These are phyloP conservation scores for Ctenochaetus hawaiiensis DNA, from an alignment of 2,797 vertebrate species.

Conservation along the genomic window DNA sequence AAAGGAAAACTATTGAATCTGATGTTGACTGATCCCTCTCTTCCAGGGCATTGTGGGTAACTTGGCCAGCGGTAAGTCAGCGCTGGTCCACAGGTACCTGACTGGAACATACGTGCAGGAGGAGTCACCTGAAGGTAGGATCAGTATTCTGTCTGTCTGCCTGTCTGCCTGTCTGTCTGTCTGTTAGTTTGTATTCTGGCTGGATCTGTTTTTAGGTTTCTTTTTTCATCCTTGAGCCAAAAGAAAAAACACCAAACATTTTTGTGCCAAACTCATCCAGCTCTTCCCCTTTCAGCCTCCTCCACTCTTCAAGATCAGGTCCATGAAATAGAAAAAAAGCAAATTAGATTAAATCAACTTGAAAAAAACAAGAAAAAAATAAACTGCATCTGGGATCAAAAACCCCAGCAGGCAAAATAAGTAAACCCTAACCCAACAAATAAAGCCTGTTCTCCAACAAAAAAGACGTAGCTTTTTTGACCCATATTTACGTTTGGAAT, in stretches of 20 bases:
- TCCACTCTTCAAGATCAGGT: neutral
- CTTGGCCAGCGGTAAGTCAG: conserved; percentile 95
- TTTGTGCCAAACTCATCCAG: neutral
- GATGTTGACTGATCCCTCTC: neutral
- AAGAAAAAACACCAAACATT: neutral
- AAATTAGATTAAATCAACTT: conserved; percentile 19
- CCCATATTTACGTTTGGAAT: too few relatives aligned
- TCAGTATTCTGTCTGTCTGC: neutral
- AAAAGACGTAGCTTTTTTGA: too few relatives aligned
- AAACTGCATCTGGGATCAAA: conserved; percentile 11
- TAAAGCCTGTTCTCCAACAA: too few relatives aligned
- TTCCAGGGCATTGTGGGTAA: conserved; percentile 97
- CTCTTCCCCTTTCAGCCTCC: neutral
- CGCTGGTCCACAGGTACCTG: conserved; percentile 96
- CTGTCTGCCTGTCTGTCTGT: neutral
- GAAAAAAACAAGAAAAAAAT: conserved; percentile 2
- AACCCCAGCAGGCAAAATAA: neutral
- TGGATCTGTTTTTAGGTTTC: conserved; percentile 18
- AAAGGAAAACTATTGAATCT: neutral
- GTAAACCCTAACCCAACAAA: neutral
- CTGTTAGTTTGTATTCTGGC: neutral
- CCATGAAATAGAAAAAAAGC: conserved; percentile 1
- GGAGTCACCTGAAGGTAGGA: conserved; percentile 95
- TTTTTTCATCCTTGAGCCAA: neutral
- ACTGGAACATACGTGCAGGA: conserved; percentile 97